These are phyloP conservation scores for Sphecodes monilicornis DNA, from an alignment of 2,888 invertebrate genomes.

Conservation along the genomic window DNA sequence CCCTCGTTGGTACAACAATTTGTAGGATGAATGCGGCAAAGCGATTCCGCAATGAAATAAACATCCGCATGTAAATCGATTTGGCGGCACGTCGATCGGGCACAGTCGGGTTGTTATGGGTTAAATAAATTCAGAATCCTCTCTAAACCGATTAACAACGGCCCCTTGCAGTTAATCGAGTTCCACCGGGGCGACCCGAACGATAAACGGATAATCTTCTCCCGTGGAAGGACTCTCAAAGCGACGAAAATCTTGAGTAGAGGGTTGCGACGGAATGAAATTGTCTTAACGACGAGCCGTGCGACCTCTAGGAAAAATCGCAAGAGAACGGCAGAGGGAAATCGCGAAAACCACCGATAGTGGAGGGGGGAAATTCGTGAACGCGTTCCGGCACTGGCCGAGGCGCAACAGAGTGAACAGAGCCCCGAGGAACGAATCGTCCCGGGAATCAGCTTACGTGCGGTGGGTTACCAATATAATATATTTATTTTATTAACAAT, in stretches of 20 bases:
- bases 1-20: too few species aligned
- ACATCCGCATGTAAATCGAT: background rate
- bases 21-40: too few species aligned
- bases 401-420: background rate
- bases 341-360: background rate
- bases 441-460: slow-evolving; percentile 4
- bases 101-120: background rate
- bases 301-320: background rate
- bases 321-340: background rate
- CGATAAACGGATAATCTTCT: slow-evolving; percentile 62
- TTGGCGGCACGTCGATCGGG: background rate
- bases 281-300: slow-evolving; percentile 1
- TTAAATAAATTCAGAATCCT: slow-evolving; percentile 62
- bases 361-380: background rate
- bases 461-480: slow-evolving; percentile 3
- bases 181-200: slow-evolving; percentile 47
- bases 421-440: background rate
- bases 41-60: background rate
- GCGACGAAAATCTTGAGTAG: slow-evolving; percentile 7
- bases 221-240: slow-evolving; percentile 12
- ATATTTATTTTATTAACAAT: slow-evolving; percentile 61
- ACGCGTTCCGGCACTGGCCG: background rate
- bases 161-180: slow-evolving; percentile 64
- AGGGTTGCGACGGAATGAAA: slow-evolving; percentile 13
- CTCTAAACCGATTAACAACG: slow-evolving; percentile 63